Base-by-base conservation (phyloP, 2,888 invertebrate species). In the Parelbella ahira region DNA sequence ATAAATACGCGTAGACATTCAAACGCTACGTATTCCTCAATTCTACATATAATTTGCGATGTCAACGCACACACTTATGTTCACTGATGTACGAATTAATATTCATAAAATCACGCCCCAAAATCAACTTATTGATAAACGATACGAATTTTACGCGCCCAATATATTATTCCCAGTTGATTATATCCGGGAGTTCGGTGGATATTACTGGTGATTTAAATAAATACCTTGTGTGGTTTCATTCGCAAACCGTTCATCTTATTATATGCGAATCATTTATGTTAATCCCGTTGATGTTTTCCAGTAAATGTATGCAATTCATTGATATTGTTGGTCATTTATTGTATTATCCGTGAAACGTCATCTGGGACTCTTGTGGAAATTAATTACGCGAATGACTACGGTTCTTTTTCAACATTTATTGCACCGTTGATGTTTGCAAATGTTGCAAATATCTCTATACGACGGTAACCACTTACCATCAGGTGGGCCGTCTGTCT, bases 201-300 rank as follows among this genome's bases (percentile, higher is more conserved):
- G 15, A 7, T 15, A 10, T 29, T 30, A 23, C 30, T 24, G 30
- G 38, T 15, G 18, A 38, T 38, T 38, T 38, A 38, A 38, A 38
- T 38, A 39, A 39, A 24, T 39, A 39, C 38, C 24, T 30, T 24
- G 18, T 19, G 38, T 24, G 38, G 38, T 39, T 38, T 19, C 32
- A 39, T 32, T 39, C 39, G 32, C 30, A 32, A 39, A 39, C 39
- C 32, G 39, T 32, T 25, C 30, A 39, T 32, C 39, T 39, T 39
- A 39, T 39, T 39, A 39, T 32, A 20, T 19, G 11, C 9, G 12
- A 32, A 33, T 41, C 41, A 41, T 41, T 41, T 34, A 33, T 33
- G 33, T 21, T 41, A 21, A 41, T 41, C 21, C 20, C 27, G 27
- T 27, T 10, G 20, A 21, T 32, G 32, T 33, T 24, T 33, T 6